These are phyloP conservation scores for Diploptera punctata DNA, from an alignment of 2,888 invertebrate genomes.

Conservation along the genomic window DNA sequence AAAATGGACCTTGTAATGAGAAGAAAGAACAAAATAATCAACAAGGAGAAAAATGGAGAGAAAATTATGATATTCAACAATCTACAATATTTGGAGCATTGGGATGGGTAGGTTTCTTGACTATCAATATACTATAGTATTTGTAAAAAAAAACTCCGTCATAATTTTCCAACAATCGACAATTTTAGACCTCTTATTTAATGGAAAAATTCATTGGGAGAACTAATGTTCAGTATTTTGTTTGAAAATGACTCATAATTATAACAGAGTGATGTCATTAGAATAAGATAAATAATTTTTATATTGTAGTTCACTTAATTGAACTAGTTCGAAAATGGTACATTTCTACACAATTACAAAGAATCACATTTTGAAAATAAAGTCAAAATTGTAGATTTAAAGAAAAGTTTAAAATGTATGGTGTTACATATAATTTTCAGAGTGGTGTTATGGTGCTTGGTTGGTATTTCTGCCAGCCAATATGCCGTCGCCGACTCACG, in stretches of 20 bases:
- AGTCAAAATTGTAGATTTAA: neutral
- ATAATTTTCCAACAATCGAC: too few relatives aligned
- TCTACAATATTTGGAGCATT: constrained; percentile 43
- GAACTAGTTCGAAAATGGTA: too few relatives aligned
- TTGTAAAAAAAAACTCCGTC: too few relatives aligned
- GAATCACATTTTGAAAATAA: too few relatives aligned
- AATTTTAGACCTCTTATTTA: too few relatives aligned
- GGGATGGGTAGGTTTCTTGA: constrained; percentile 43
- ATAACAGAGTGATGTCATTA: too few relatives aligned
- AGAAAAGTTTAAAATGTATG: constrained; percentile 37
- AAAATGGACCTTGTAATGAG: constrained; percentile 28
- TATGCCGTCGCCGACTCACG: neutral
- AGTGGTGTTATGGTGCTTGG: constrained; percentile 67
- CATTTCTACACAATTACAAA: too few relatives aligned
- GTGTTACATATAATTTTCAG: constrained; percentile 52
- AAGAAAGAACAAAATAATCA: constrained; percentile 3
- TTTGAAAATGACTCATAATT: too few relatives aligned
- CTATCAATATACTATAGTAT: neutral
- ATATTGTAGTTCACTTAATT: too few relatives aligned
- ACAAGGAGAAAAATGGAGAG: constrained; percentile 3
- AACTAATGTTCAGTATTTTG: too few relatives aligned
- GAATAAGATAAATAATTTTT: too few relatives aligned
- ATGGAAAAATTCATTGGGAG: too few relatives aligned
- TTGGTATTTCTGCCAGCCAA: constrained; percentile 67
- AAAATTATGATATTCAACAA: neutral